Conservation (phyloP, 2,888 invertebrate species). For the Nemotelus nigrinus region DNA sequence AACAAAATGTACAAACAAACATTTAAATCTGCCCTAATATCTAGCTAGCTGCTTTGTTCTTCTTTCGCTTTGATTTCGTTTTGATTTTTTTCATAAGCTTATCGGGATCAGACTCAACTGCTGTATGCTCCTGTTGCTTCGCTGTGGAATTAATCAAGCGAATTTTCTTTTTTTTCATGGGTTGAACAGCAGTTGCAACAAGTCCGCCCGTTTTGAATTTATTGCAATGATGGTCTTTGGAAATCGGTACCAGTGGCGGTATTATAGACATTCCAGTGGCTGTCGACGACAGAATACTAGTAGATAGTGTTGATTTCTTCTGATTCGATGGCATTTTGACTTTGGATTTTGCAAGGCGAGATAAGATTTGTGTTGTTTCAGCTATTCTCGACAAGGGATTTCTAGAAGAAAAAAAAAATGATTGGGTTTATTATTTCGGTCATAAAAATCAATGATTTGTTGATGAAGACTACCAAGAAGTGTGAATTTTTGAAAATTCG, state of each 20-base stretch:
- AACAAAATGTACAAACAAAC: conserved; percentile 37
- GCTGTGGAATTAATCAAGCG: conserved; percentile 44
- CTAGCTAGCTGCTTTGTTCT: conserved; percentile 47
- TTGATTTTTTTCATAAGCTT: conserved; percentile 64
- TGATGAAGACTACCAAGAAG: too few relatives aligned
- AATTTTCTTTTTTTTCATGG: conserved; percentile 59
- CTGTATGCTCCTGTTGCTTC: conserved; percentile 42
- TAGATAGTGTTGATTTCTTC: conserved; percentile 33
- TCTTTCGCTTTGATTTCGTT: conserved; percentile 60
- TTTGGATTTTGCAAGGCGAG: conserved; percentile 55
- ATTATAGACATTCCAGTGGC: conserved; percentile 60
- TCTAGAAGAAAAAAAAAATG: conserved; percentile 48
- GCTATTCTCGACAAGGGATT: conserved; percentile 57
- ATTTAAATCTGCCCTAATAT: conserved; percentile 32
- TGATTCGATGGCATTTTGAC: conserved; percentile 39
- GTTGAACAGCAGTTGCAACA: conserved; percentile 70
- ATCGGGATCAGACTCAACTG: conserved; percentile 64
- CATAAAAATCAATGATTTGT: background rate
- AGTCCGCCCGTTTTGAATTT: conserved; percentile 71
- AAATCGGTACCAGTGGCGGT: conserved; percentile 46
- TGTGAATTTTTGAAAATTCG: too few relatives aligned
- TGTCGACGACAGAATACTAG: conserved; percentile 57
- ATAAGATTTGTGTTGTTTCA: conserved; percentile 58
- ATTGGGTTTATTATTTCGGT: background rate
- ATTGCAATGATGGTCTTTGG: conserved; percentile 48